A percentile compares a stretch with the other conserved stretches of the same genome.
Evolutionary conservation across 2,797 vertebrate genomes (phyloP).

Genomic region (Crax fasciolata): DNA sequence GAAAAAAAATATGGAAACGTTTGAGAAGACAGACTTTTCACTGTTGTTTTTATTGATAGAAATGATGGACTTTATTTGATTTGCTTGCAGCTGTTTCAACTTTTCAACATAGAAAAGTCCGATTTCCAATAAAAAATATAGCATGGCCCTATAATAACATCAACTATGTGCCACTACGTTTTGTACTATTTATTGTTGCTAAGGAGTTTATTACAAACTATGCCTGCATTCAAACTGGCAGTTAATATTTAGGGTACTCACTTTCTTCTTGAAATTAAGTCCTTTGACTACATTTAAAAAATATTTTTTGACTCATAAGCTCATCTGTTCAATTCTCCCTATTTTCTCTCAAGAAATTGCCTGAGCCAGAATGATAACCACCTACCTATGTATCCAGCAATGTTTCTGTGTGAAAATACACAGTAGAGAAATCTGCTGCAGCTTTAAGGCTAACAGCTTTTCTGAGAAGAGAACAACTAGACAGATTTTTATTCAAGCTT

Average conservation of each 20-base stretch:
- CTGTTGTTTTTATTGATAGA: not conserved
- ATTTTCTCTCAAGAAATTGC: not conserved
- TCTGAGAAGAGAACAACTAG: not conserved
- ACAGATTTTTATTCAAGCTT: not conserved
- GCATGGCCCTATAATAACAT: not conserved
- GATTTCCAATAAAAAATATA: conserved; percentile 1
- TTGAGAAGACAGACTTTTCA: not conserved
- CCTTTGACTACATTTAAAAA: not conserved
- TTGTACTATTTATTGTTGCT: not conserved
- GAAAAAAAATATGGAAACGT: not conserved
- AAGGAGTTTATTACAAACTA: not conserved
- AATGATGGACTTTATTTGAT: not conserved
- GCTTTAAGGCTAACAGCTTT: not conserved
- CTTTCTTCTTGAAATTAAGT: not conserved
- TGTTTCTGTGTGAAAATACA: not conserved
- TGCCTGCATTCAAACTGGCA: not conserved
- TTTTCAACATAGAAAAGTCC: not conserved
- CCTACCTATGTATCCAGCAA: too few relatives aligned
- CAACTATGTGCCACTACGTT: not conserved
- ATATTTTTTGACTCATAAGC: not conserved
- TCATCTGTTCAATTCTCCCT: not conserved
- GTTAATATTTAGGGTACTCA: not conserved
- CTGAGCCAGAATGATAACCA: not conserved
- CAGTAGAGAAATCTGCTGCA: not conserved
- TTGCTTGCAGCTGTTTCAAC: not conserved